Evolutionary conservation across 2,797 vertebrate species (phyloP), one percentile per base, ranked within the genome.

Genomic region (Natrix natrix): DNA sequence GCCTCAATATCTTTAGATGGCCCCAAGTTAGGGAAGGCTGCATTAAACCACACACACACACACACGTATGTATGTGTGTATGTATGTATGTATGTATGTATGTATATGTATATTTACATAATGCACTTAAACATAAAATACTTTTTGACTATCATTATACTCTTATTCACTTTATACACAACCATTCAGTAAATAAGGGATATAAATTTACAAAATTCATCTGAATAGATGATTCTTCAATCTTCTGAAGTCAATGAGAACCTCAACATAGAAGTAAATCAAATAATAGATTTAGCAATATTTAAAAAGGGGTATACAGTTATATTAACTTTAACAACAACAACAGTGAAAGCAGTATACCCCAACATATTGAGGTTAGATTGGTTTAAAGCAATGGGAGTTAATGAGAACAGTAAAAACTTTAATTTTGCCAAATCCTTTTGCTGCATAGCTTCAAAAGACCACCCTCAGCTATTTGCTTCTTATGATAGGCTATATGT

Each of bases 341-440:
- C 52, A 83, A 83, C 20, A 83, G 37, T 83, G 26, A 55, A 56
- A 56, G 28, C 17, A 56, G 20, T 20, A 91, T 7, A 0, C 22
- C 48, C 69, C 61, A 78, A 86, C 0, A 0, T 52, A 22, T 91
- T 24, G 28, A 61, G 90, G 93, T 89, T 91, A 69, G 0, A 0
- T 0, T 26, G 43, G 92, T 86, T 78, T 5, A 32, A 63, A 16
- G 87, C 59, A 92, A 91, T 83, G 60, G 78, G 14, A 88, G 28
- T 87, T 92, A 66, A 93, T 22, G 59, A 86, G 48, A 90, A 89
- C 87, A 60, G 55, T 48, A 89, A 37, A 32, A 57, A 59, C 7
- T 0, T 0, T 43, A 57, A 0, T 0, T 0, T 28, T n/a, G 74
- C 83, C 22, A 20, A 55, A 37, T 12, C 0, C 55, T 91, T 86